These are phyloP conservation scores for Liparis tanakae DNA, from an alignment of 2,797 vertebrate species.

Conservation along the genomic window DNA sequence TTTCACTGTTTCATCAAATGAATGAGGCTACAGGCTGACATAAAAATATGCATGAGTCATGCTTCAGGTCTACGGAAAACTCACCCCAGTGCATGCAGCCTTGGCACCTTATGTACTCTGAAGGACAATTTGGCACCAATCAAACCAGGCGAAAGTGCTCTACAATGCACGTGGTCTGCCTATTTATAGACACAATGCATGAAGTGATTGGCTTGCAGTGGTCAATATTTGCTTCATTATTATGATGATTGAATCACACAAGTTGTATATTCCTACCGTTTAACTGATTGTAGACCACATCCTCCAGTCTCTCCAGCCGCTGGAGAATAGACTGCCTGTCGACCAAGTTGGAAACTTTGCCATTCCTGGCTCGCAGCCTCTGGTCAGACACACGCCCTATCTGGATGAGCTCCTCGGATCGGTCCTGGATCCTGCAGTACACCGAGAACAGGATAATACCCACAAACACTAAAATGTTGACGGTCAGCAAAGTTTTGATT, in stretches of 20 bases:
- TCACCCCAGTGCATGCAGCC: slow-evolving; percentile 9
- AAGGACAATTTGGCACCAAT: background rate
- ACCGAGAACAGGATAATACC: slow-evolving; percentile 97
- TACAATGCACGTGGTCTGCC: background rate
- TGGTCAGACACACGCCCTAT: slow-evolving; percentile 89
- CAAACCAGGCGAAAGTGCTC: background rate
- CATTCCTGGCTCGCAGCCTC: slow-evolving; percentile 87
- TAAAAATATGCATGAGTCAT: slow-evolving; percentile 48
- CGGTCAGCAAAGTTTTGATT: slow-evolving; percentile 99
- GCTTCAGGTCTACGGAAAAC: slow-evolving; percentile 3
- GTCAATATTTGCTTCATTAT: background rate
- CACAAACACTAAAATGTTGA: slow-evolving; percentile 97
- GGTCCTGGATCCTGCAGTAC: slow-evolving; percentile 97
- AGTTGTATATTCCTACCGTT: slow-evolving; percentile 84
- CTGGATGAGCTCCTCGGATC: slow-evolving; percentile 92
- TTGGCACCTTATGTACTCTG: slow-evolving; percentile 6
- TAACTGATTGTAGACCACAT: slow-evolving; percentile 97
- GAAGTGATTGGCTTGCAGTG: background rate
- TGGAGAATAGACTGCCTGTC: slow-evolving; percentile 96
- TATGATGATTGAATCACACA: background rate
- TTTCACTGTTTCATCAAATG: slow-evolving; percentile 8
- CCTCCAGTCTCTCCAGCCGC: slow-evolving; percentile 95
- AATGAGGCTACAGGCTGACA: slow-evolving; percentile 8
- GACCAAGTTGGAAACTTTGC: slow-evolving; percentile 87
- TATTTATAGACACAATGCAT: background rate